These are phyloP conservation scores for Paramormyrops kingsleyae DNA, from an alignment of 2,113 vertebrate species.

Conservation along the genomic window DNA sequence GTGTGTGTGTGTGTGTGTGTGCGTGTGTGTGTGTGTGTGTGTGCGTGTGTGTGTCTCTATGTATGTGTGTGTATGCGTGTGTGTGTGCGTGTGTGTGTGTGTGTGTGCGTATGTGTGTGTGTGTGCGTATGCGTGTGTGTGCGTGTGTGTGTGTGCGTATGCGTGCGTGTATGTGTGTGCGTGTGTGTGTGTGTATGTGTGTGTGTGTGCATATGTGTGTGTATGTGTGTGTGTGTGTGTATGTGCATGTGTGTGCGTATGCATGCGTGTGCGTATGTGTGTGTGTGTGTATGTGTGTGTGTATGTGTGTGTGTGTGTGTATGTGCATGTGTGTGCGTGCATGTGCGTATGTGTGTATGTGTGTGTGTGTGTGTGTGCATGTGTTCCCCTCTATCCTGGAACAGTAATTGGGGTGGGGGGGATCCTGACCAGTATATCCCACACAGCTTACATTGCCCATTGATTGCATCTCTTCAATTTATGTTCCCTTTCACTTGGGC, in stretches of 20 bases:
- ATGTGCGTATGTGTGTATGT: no score
- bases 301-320: neutral
- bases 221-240: no score
- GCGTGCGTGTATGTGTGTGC: neutral
- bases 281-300: neutral
- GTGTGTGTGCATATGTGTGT: no score
- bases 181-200: neutral
- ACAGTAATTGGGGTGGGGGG: constrained; percentile 39
- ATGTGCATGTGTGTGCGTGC: neutral
- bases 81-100: neutral
- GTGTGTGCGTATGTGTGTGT: neutral
- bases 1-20: neutral
- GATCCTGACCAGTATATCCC: constrained; percentile 53
- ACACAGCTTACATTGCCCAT: constrained; percentile 58
- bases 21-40: neutral
- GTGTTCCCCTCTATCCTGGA: constrained; percentile 18
- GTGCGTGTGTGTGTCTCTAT: neutral
- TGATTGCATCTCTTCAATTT: constrained; percentile 68
- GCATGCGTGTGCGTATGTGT: neutral
- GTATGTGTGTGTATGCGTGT: neutral
- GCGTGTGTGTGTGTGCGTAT: no score
- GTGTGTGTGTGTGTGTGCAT: neutral
- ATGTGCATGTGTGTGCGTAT: neutral
- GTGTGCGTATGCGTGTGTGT: neutral
- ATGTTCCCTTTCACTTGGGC: constrained; percentile 60